Evolutionary conservation across 2,888 invertebrate species (phyloP), one percentile per base, ranked within the genome.

Genomic region (Pseudococcus longispinus): DNA sequence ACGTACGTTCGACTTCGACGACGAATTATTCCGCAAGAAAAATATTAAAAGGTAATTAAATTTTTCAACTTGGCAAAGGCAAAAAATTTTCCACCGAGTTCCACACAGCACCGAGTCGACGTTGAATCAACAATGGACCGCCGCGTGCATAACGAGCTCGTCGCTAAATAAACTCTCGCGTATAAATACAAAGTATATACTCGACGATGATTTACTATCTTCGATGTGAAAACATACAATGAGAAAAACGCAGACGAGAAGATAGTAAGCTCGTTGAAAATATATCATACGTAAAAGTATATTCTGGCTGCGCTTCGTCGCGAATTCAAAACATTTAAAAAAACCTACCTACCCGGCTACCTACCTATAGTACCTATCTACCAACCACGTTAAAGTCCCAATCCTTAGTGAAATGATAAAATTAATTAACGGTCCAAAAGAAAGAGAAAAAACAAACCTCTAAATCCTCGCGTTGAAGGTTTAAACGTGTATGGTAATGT

Each of bases 11-110:
- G 70, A 29, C 26, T 23, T 26, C 65, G 65, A 65, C 26, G 65
- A 70, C 26, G 70, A 70, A 70, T 70, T 70, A 70, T 70, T 70
- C 70, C 70, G 70, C 70, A 70, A 70, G 70, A 70, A 26, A 29
- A 70, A 70, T 70, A 70, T 70, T 70, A 70, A 29, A 70, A 70
- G 70, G 70, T 70, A 70, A 70, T 70, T 70, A 70, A 70, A 70
- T 70, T 70, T 70, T 70, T 70, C 70, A 70, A 70, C 29, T 32
- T 29, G 70, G 70, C 11, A 60, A 29, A 37, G 37, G 37, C 8
- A 37, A 70, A 70, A 70, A 70, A 70, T 15, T 29, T 70, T 29
- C 70, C 65, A 65, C 26, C 26, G 9, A 29, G 11, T 70, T 70
- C 9, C n/a, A n/a, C 51, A 26, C 65, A 26, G 26, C 15, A 1